Percentiles rank a stretch among this genome's conserved stretches.
phyloP scores from a whole-genome alignment of 2,113 vertebrate genomes.

The Lanius collurio region DNA sequence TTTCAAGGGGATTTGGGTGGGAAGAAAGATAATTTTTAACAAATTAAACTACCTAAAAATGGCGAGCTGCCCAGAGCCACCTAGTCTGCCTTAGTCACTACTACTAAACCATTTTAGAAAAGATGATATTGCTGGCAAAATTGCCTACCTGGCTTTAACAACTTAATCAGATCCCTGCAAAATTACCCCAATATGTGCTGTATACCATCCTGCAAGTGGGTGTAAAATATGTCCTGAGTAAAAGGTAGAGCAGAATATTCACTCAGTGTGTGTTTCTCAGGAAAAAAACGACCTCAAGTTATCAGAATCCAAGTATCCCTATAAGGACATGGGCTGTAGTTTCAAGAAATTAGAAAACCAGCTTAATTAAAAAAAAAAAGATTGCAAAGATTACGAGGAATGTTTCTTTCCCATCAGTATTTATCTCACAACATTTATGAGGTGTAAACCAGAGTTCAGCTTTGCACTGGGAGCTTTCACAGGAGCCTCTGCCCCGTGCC shows the following conservation, averaged over 20 bases:
- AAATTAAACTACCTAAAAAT: slow-evolving; percentile 65
- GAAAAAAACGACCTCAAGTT: background rate
- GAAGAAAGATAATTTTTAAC: slow-evolving; percentile 59
- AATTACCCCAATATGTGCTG: background rate
- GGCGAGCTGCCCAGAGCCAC: slow-evolving; percentile 53
- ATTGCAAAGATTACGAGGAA: background rate
- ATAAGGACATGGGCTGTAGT: background rate
- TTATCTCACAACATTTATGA: background rate
- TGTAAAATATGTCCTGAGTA: background rate
- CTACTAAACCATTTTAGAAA: background rate
- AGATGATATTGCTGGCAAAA: slow-evolving; percentile 7
- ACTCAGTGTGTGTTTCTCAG: background rate
- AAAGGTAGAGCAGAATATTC: background rate
- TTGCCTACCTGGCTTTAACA: background rate
- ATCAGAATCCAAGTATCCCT: background rate
- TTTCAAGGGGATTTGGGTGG: slow-evolving; percentile 55
- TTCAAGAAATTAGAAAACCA: background rate
- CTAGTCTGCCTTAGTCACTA: slow-evolving; percentile 28
- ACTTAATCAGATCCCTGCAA: background rate
- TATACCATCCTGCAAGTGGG: background rate
- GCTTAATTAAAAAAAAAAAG: background rate
- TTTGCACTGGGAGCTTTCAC: background rate
- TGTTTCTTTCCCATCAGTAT: background rate
- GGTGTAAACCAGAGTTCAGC: background rate
- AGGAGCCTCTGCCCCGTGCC: background rate